These are phyloP conservation scores for Mylabris sibirica DNA, from an alignment of 2,888 invertebrate species.

Conservation along the genomic window DNA sequence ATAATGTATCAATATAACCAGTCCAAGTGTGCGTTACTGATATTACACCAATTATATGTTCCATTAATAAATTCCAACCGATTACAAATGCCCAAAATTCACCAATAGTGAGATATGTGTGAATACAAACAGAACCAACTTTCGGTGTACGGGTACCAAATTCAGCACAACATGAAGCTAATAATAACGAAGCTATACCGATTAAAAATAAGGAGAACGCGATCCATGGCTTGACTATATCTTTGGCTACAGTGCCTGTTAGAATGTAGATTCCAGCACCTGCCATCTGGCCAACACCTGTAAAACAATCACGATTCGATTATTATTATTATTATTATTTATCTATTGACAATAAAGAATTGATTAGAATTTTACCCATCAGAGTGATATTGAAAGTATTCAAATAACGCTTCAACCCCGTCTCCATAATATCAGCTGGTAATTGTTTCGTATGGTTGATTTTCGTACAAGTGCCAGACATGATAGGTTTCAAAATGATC, in stretches of 20 bases:
- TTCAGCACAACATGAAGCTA: slow-evolving; percentile 89
- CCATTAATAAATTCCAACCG: slow-evolving; percentile 92
- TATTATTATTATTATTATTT: neutral
- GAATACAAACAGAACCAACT: slow-evolving; percentile 92
- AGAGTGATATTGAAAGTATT: slow-evolving; percentile 90
- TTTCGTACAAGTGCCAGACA: slow-evolving; percentile 81
- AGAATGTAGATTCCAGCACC: slow-evolving; percentile 94
- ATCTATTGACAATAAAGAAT: too few species aligned
- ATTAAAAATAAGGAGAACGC: slow-evolving; percentile 77
- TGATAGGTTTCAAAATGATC: slow-evolving; percentile 81
- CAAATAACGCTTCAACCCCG: slow-evolving; percentile 85
- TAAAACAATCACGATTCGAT: too few species aligned
- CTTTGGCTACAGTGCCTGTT: slow-evolving; percentile 83
- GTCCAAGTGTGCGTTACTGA: slow-evolving; percentile 91
- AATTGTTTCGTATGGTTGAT: slow-evolving; percentile 84
- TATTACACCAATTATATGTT: slow-evolving; percentile 89
- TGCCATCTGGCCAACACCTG: slow-evolving; percentile 94
- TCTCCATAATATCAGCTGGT: slow-evolving; percentile 79
- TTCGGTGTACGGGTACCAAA: slow-evolving; percentile 87
- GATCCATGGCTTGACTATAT: slow-evolving; percentile 85
- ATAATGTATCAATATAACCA: slow-evolving; percentile 82
- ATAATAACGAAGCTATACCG: slow-evolving; percentile 81
- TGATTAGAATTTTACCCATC: slow-evolving; percentile 69
- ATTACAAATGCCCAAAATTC: slow-evolving; percentile 95
- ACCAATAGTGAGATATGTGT: slow-evolving; percentile 91